Percentiles rank a stretch among this genome's conserved stretches.
Conservation (phyloP, 1,140 invertebrate species). For the Stegodyphus mimosarum region DNA sequence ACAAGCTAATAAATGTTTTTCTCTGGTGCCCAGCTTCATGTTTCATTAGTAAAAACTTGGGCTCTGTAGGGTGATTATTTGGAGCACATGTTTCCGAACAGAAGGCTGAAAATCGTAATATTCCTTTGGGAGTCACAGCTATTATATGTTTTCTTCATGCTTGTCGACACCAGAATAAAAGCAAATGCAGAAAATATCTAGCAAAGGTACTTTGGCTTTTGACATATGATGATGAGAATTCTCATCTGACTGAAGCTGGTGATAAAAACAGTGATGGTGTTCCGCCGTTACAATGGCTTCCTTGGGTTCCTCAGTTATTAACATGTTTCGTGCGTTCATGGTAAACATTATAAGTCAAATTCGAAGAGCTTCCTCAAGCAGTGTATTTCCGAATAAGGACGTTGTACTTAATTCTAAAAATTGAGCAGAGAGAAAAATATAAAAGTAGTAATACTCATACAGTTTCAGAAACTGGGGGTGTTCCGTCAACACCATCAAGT, state of each 20-base stretch:
- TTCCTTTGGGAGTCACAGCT: conserved; percentile 84
- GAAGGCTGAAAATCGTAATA: too few species aligned
- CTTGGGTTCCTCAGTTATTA: conserved; percentile 95
- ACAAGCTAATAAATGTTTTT: too few species aligned
- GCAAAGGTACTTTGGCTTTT: conserved; percentile 92
- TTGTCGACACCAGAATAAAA: conserved; percentile 94
- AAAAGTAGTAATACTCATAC: conserved; percentile 6
- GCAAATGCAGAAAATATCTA: conserved; percentile 93
- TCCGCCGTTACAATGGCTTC: conserved; percentile 93
- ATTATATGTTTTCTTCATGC: conserved; percentile 95
- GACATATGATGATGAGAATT: conserved; percentile 92
- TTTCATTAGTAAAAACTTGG: too few species aligned
- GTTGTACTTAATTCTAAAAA: conserved; percentile 92
- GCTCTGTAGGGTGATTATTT: too few species aligned
- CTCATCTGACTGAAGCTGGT: conserved; percentile 82
- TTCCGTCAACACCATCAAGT: conserved; percentile 12
- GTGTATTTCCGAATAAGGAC: conserved; percentile 97
- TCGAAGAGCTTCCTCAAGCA: conserved; percentile 92
- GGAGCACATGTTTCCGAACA: too few species aligned
- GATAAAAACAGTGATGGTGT: conserved; percentile 95
- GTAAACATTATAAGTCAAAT: conserved; percentile 90
- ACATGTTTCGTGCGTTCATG: conserved; percentile 90
- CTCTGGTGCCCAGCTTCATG: too few species aligned
- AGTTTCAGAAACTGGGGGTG: conserved; percentile 4
- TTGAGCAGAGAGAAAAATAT: conserved; percentile 87